These are phyloP conservation scores for Pangasius mekongensis DNA, from an alignment of 2,797 vertebrate genomes.

Conservation along the genomic window DNA sequence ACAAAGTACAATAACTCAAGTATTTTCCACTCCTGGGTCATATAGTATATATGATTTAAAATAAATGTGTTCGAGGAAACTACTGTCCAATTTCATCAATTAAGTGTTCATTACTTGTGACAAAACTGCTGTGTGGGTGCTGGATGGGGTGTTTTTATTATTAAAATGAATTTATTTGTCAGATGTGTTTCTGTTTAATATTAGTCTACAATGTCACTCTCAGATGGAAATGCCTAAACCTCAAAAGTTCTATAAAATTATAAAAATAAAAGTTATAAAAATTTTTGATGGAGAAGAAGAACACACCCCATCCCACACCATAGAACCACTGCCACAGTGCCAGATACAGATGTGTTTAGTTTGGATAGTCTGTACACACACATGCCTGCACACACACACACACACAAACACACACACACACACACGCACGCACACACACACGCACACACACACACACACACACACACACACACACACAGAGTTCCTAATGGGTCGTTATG, in stretches of 20 bases:
- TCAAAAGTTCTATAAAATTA: background rate
- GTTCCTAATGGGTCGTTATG: conserved; percentile 39
- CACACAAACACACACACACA: background rate
- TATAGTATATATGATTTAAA: background rate
- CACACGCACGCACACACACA: background rate
- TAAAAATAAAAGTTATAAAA: background rate
- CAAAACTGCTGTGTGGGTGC: background rate
- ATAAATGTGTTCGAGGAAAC: background rate
- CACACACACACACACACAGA: background rate
- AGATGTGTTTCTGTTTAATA: background rate
- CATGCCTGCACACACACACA: background rate
- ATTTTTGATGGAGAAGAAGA: background rate
- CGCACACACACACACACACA: conserved; percentile 1
- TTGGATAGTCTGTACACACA: background rate
- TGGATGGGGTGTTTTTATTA: background rate
- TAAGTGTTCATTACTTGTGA: background rate
- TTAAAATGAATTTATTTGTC: background rate
- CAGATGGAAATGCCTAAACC: background rate
- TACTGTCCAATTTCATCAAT: background rate
- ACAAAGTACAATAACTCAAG: background rate
- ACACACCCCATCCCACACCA: background rate
- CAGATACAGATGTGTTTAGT: background rate
- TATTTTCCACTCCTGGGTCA: background rate
- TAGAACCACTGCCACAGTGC: background rate
- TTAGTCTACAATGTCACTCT: background rate